Evolutionary conservation across 2,113 vertebrate species (phyloP).

Genomic region (Paratilapia polleni): DNA sequence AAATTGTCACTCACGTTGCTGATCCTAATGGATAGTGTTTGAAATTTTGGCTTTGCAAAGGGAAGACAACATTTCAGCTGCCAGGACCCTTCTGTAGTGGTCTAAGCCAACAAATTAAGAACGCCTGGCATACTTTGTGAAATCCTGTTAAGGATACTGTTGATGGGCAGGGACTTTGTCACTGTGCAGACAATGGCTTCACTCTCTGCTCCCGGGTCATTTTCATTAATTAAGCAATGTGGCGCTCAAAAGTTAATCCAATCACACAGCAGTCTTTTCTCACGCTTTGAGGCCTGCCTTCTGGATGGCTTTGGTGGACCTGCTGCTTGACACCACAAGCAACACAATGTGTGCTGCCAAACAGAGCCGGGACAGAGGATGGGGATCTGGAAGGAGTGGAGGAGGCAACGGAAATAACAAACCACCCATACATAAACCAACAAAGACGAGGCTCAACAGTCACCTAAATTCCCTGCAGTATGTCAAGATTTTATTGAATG

Average conservation of each 20-base stretch:
- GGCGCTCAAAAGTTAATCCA: conserved; percentile 77
- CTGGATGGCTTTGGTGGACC: conserved; percentile 54
- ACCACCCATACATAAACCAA: conserved; percentile 41
- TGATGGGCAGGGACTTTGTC: conserved; percentile 71
- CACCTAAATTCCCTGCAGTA: conserved; percentile 4
- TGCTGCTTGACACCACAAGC: conserved; percentile 51
- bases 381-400: conserved; percentile 11
- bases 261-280: conserved; percentile 75
- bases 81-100: conserved; percentile 46
- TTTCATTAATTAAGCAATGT: conserved; percentile 80
- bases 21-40: conserved; percentile 15
- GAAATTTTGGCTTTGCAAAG: conserved; percentile 33
- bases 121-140: conserved; percentile 72
- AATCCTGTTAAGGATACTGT: conserved; percentile 76
- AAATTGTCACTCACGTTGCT: conserved; percentile 6
- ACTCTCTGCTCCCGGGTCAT: conserved; percentile 69
- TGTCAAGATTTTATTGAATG: conserved; percentile 11
- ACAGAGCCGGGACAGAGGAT: conserved; percentile 22
- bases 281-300: conserved; percentile 66
- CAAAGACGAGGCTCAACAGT: conserved; percentile 26
- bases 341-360: conserved; percentile 51
- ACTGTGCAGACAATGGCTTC: conserved; percentile 66
- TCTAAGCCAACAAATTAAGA: conserved; percentile 75
- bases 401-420: conserved; percentile 45
- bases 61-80: conserved; percentile 50